Evolutionary conservation across 1,140 invertebrate genomes (phyloP).

Genomic region (Chrysopa pallens): DNA sequence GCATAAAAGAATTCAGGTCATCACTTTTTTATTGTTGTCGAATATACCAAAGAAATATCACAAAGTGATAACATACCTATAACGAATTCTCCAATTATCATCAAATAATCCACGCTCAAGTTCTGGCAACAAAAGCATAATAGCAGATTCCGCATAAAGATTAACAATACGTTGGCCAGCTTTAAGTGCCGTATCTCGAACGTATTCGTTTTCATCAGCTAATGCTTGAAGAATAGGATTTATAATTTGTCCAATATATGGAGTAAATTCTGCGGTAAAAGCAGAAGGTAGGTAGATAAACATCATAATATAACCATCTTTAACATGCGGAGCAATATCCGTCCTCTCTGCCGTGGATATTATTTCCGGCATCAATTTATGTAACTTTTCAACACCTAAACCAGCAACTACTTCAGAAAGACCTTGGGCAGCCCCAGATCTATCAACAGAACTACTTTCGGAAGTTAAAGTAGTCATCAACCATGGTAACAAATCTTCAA

Average conservation of each 20-base stretch:
- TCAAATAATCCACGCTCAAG: conserved; percentile 87
- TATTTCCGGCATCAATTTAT: conserved; percentile 96
- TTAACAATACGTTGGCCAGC: conserved; percentile 96
- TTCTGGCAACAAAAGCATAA: conserved; percentile 82
- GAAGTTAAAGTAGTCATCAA: conserved; percentile 96
- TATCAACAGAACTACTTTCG: conserved; percentile 86
- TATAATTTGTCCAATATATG: conserved; percentile 94
- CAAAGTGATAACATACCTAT: conserved; percentile 40
- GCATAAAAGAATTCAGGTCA: no score
- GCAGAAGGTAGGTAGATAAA: conserved; percentile 98
- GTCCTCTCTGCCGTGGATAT: conserved; percentile 85
- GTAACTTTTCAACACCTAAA: conserved; percentile 83
- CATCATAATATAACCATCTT: conserved; percentile 99
- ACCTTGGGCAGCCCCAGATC: conserved; percentile 96
- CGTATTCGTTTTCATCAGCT: conserved; percentile 98
- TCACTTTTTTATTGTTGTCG: no score
- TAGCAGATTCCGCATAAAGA: conserved; percentile 90
- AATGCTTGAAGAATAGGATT: conserved; percentile 94
- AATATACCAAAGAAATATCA: no score
- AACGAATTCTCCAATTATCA: conserved; percentile 97
- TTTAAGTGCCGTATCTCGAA: conserved; percentile 88
- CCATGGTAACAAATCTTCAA: conserved; percentile 93
- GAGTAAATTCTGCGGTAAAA: conserved; percentile 87
- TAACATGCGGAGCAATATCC: conserved; percentile 92
- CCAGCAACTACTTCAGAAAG: conserved; percentile 88